Evolutionary conservation across 2,797 vertebrate species (phyloP).

Genomic region (Psittacula echo): DNA sequence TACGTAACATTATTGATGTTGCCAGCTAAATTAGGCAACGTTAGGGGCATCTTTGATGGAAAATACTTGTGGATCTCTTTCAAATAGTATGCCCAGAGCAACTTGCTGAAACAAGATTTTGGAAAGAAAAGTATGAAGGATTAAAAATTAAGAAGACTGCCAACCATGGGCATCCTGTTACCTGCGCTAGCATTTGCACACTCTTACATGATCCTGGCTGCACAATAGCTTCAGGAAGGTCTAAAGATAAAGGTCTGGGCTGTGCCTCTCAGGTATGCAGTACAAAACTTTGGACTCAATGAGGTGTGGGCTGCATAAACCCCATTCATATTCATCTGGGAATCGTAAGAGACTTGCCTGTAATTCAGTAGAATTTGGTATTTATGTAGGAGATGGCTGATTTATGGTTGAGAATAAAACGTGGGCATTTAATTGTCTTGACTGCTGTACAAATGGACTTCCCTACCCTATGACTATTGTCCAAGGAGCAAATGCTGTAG

Average conservation of each 20-base stretch:
- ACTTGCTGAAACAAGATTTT: neutral
- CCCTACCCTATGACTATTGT: neutral
- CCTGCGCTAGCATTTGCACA: neutral
- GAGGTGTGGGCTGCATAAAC: neutral
- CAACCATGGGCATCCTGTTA: neutral
- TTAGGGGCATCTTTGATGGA: neutral
- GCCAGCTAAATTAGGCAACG: neutral
- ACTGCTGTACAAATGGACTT: neutral
- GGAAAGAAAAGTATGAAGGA: neutral
- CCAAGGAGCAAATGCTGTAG: rapidly evolving
- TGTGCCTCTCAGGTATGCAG: neutral
- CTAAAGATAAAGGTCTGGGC: constrained; percentile 11
- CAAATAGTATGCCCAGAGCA: neutral
- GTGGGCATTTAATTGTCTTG: neutral
- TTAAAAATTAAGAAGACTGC: neutral
- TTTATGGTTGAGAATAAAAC: neutral
- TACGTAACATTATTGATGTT: neutral
- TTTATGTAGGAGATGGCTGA: neutral
- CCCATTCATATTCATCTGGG: neutral
- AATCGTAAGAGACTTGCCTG: neutral
- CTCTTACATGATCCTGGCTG: neutral
- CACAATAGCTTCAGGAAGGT: neutral
- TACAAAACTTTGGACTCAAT: neutral
- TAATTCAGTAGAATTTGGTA: neutral
- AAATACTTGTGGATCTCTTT: neutral